Conservation (phyloP, 92 coral and sea anemone genomes). For the Porites rus region DNA sequence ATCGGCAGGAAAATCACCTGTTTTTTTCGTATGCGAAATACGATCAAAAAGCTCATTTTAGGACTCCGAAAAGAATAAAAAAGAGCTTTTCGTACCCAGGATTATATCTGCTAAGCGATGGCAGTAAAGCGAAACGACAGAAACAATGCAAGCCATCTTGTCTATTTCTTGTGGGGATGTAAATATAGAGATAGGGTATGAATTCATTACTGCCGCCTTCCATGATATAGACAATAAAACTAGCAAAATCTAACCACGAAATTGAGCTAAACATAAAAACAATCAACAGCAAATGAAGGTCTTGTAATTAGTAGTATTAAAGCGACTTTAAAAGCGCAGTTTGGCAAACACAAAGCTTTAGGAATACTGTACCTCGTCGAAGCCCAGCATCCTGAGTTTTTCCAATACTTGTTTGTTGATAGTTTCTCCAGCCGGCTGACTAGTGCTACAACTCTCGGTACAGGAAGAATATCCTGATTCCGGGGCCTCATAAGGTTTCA, state of each 20-base stretch:
- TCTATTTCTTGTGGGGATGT: not conserved
- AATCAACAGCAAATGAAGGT: not conserved
- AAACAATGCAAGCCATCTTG: slow-evolving; percentile 21
- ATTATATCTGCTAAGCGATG: slow-evolving; percentile 11
- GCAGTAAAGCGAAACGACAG: not conserved
- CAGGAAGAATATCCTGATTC: slow-evolving; percentile 93
- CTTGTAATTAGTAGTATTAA: not conserved
- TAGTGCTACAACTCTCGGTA: slow-evolving; percentile 61
- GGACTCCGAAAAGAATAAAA: slow-evolving; percentile 6
- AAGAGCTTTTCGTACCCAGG: not conserved
- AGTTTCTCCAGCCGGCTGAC: slow-evolving; percentile 59
- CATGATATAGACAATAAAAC: not conserved
- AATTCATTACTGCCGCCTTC: slow-evolving; percentile 5
- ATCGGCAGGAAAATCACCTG: slow-evolving; percentile 16
- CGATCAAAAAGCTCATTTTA: not conserved
- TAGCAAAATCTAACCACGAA: not conserved
- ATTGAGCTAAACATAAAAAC: not conserved
- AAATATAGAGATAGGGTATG: slow-evolving; percentile 9
- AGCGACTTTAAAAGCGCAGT: not conserved
- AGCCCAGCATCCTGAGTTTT: slow-evolving; percentile 79
- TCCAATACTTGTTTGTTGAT: slow-evolving; percentile 76
- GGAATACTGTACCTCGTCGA: slow-evolving; percentile 69
- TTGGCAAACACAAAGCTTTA: not conserved
- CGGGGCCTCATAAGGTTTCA: slow-evolving; percentile 83
- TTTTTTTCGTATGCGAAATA: not conserved